Evolutionary conservation across 2,797 vertebrate species (phyloP), one percentile per base, ranked within the genome.

Genomic region (Sorex maritimensis): DNA sequence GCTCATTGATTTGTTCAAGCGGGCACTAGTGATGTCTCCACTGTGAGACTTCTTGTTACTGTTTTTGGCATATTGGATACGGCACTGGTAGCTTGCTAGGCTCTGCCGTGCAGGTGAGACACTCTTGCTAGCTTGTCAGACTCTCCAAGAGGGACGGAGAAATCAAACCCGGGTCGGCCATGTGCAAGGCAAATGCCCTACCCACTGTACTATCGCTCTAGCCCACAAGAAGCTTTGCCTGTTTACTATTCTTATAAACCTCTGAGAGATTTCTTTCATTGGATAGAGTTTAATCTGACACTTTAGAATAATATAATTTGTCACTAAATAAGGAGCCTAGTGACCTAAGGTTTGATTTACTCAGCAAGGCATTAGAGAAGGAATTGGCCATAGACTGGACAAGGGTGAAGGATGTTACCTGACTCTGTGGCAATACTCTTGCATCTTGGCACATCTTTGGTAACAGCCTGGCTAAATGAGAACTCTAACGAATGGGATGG

Each of bases 241-340:
- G 65, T 90, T 26, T 38, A 41, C 81, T 23, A 68, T 23, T 23
- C 38, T 55, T 41, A 44, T 73, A 85, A 74, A 38, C n/a, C 14
- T 28, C 44, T 67, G 17, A 82, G 41, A 68, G 69, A 63, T 38
- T 7, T 63, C 46, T 24, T n/a, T 55, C 44, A 46, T 5, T 73
- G 21, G 19, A 79, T 61, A 87, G 21, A 84, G 34, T 44, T 90
- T 38, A 72, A 15, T 61, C 41, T 65, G 34, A 81, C 14, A 34
- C 49, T 81, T 92, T 30, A 52, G 71, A 72, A 96, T 44, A 94
- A 65, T 5, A 82, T 87, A 75, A 55, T 72, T 79, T 79, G 15
- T 87, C 69, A 74, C 71, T 69, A 23, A 92, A 65, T 46, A 58
- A 82, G 71, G 67, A 55, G 17, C 8, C 46, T 24, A 1, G 17